Conservation (phyloP, 1,140 invertebrate species). For the Drosophila trapezifrons region DNA sequence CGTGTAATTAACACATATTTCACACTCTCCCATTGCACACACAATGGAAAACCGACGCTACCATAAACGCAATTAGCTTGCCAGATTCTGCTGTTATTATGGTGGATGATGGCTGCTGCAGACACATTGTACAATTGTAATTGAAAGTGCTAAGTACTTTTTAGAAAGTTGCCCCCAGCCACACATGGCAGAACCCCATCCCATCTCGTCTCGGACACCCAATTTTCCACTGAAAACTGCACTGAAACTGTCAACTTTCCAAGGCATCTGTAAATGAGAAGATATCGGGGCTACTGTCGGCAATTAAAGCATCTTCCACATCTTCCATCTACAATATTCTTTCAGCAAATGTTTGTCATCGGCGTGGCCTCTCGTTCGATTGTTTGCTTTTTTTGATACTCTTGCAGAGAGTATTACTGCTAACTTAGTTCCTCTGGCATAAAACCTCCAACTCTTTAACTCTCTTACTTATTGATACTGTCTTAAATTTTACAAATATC, state of each 20-base stretch:
- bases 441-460: neutral
- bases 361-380: constrained; percentile 11
- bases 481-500: too few species aligned
- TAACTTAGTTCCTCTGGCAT: neutral
- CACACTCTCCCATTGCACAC: constrained; percentile 42
- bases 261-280: constrained; percentile 38
- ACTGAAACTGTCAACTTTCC: constrained; percentile 52
- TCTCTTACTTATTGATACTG: neutral
- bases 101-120: constrained; percentile 11
- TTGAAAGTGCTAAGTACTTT: constrained; percentile 56
- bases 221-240: constrained; percentile 52
- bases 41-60: constrained; percentile 36
- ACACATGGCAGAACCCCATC: constrained; percentile 45
- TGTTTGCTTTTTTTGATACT: constrained; percentile 23
- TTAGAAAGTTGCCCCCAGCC: constrained; percentile 46
- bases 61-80: constrained; percentile 47
- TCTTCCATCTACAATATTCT: constrained; percentile 43
- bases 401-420: neutral
- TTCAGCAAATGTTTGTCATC: constrained; percentile 35
- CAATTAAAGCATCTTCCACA: constrained; percentile 43
- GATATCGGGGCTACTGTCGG: constrained; percentile 42
- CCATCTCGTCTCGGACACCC: constrained; percentile 23
- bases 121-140: constrained; percentile 39
- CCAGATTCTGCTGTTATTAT: constrained; percentile 36
- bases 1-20: constrained; percentile 51